These are phyloP conservation scores for Beaufortia kweichowensis DNA, from an alignment of 2,113 vertebrate species.

Conservation along the genomic window DNA sequence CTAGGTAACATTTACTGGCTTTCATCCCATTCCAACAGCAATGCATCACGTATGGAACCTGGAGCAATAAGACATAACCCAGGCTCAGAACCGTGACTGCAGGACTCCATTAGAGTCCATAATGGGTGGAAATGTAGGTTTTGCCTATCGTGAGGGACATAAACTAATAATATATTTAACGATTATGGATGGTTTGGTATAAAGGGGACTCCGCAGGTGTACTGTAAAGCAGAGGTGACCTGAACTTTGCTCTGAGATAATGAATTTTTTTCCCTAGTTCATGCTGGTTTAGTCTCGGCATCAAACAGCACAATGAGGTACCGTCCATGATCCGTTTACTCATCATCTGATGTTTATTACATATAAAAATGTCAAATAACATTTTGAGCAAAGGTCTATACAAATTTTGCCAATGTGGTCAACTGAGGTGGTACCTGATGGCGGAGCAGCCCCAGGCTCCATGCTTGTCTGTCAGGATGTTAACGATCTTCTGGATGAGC, in stretches of 20 bases:
- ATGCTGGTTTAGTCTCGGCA: too few relatives aligned
- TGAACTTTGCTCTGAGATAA: background rate
- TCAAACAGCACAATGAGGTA: too few relatives aligned
- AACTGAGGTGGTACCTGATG: slow-evolving; percentile 76
- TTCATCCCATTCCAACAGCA: slow-evolving; percentile 65
- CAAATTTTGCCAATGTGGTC: too few relatives aligned
- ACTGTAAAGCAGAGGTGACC: background rate
- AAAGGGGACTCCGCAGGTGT: background rate
- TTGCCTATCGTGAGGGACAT: background rate
- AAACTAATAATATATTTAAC: slow-evolving; percentile 4
- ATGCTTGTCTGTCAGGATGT: slow-evolving; percentile 95
- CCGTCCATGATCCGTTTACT: too few relatives aligned
- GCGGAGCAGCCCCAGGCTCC: slow-evolving; percentile 91
- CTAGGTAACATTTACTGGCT: slow-evolving; percentile 62
- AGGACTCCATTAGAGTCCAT: slow-evolving; percentile 37
- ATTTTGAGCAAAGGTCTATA: too few relatives aligned
- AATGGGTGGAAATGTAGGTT: background rate
- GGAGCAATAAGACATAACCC: slow-evolving; percentile 60
- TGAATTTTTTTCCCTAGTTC: too few relatives aligned
- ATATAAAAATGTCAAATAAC: too few relatives aligned
- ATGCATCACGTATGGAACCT: slow-evolving; percentile 61
- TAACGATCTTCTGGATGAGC: slow-evolving; percentile 94
- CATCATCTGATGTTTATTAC: background rate
- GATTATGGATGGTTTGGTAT: background rate
- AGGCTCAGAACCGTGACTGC: slow-evolving; percentile 20